phyloP scores from a whole-genome alignment of 2,113 vertebrate genomes.

The Herpetotheres cachinnans region DNA sequence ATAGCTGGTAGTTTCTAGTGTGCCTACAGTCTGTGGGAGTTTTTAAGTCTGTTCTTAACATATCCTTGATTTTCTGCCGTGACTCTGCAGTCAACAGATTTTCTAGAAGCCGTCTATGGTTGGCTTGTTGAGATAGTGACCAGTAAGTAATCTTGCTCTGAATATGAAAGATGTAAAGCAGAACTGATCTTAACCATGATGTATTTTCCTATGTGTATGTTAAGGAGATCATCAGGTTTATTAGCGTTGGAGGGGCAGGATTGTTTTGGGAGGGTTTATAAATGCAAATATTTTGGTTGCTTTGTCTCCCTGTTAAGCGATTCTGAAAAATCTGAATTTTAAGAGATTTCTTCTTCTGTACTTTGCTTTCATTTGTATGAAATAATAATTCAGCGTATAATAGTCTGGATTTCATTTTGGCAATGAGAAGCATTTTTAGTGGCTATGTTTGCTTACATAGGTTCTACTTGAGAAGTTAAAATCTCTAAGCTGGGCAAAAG shows the following conservation, averaged over 20 bases:
- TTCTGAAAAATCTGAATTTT: not conserved
- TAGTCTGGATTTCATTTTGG: constrained; percentile 13
- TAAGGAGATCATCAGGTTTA: not conserved
- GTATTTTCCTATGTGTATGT: not conserved
- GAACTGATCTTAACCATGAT: not conserved
- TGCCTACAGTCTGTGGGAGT: not conserved
- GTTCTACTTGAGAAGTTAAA: constrained; percentile 28
- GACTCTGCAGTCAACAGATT: not conserved
- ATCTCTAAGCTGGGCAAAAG: not conserved
- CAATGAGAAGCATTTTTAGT: not conserved
- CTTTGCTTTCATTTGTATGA: not conserved
- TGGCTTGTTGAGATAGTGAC: not conserved
- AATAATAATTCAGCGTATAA: not conserved
- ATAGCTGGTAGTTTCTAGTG: not conserved
- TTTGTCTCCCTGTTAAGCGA: not conserved
- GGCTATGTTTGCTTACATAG: not conserved
- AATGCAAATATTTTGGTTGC: not conserved
- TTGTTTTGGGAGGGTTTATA: not conserved
- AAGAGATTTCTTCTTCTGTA: not conserved
- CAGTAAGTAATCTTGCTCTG: not conserved
- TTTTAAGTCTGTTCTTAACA: not conserved
- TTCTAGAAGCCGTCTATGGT: not conserved
- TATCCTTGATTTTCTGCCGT: not conserved
- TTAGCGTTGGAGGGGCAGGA: not conserved
- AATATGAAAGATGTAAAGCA: not conserved